Base-by-base conservation (phyloP, 1,140 invertebrate genomes). In the Meloidogyne exigua region DNA sequence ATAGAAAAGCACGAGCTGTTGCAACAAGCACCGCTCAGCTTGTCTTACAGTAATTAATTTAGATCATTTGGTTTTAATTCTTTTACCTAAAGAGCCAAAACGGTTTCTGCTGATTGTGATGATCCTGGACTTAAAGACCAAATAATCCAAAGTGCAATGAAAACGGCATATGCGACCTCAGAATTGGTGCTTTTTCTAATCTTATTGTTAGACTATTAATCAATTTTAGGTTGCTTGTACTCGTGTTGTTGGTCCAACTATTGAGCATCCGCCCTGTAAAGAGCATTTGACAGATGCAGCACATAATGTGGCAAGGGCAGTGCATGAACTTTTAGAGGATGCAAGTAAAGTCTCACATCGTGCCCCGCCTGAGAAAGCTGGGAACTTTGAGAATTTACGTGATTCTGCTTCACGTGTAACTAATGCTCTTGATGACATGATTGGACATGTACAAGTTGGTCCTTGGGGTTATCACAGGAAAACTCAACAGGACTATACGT, bases 191-290 rank as follows among this genome's bases (percentile, higher is more conserved):
- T 25, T 49, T 63, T 21, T 92, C 98, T 88, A 39, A 95, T 88
- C 96, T 96, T 39, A 0, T 89, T 99, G 28, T 94, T 95, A 1
- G n/a, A n/a, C n/a, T n/a, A n/a, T n/a, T n/a, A n/a, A n/a, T n/a
- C n/a, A n/a, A n/a, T 44, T 99, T 88, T 89, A 99, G 0, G 95
- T 99, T 0, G 95, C 96, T 0, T 98, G 95, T 87, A 94, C 96
- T 13, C 98, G 98, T 90, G 92, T 91, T 72, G 90, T 91, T 23
- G 90, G 91, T 2, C 91, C 91, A 23, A 92, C 91, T 3, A 91
- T 98, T 7, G 91, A 93, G 68, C 95, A 93, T 83, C 92, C 94
- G 0, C 93, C 93, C 0, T 99, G 96, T 85, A 94, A 96, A 84
- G 93, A 95, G 79, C 95, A 98, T 88, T 87, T 99, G 68, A 92